These are phyloP conservation scores for Oplegnathus fasciatus DNA, from an alignment of 2,113 vertebrate genomes.

Conservation along the genomic window DNA sequence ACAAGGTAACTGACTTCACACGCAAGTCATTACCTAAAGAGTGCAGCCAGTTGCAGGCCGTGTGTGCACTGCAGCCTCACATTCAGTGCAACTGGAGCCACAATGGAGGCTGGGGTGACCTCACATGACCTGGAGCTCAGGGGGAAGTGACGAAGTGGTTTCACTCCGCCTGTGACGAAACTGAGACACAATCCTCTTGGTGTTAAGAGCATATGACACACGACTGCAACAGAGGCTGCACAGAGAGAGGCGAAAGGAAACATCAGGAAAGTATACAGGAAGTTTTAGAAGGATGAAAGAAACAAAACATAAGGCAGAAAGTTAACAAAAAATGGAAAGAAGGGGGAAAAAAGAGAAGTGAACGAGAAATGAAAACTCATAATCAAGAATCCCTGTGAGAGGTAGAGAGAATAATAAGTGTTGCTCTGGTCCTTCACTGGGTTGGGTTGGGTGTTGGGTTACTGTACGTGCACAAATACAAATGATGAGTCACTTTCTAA, in stretches of 20 bases:
- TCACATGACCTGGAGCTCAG: slow-evolving; percentile 33
- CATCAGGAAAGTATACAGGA: not conserved
- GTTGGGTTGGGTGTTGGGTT: slow-evolving; percentile 61
- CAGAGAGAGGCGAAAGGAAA: not conserved
- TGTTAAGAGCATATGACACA: not conserved
- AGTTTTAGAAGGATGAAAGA: not conserved
- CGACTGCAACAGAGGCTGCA: not conserved
- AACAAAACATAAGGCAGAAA: not conserved
- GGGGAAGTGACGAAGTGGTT: slow-evolving; percentile 41
- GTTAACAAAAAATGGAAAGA: not conserved
- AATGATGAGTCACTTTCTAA: slow-evolving; percentile 73
- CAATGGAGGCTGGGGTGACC: slow-evolving; percentile 36
- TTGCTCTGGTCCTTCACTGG: slow-evolving; percentile 46
- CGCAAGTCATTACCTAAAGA: not conserved
- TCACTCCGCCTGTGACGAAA: slow-evolving; percentile 31
- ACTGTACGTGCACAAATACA: slow-evolving; percentile 57
- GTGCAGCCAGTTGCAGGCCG: slow-evolving; percentile 14
- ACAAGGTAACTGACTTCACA: not conserved
- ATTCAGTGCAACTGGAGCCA: not conserved
- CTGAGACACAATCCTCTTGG: slow-evolving; percentile 18
- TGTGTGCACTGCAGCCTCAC: slow-evolving; percentile 1
- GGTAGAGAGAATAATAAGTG: slow-evolving; percentile 26
- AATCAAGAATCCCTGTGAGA: slow-evolving; percentile 2
- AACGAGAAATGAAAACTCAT: not conserved
- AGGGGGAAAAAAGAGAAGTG: not conserved